Percentiles rank a stretch among this genome's conserved stretches.
Conservation (phyloP, 2,888 invertebrate genomes). For the Pediacus dermestoides region DNA sequence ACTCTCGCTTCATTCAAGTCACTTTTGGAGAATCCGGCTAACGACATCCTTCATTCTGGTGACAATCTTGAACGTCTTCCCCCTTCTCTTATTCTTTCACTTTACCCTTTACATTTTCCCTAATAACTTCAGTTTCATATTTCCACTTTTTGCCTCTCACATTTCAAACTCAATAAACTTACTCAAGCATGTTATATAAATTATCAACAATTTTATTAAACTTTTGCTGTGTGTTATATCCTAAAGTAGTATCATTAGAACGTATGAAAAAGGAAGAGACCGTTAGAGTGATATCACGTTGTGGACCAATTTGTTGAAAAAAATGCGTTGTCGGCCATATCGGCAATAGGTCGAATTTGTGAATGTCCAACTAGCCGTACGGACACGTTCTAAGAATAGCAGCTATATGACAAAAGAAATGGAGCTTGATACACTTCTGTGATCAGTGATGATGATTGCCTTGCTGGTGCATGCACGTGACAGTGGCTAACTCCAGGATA, state of each 20-base stretch:
- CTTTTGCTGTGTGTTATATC: no score
- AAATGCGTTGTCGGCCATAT: no score
- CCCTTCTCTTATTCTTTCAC: slow-evolving; percentile 23
- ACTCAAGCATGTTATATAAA: no score
- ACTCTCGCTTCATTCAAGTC: slow-evolving; percentile 10
- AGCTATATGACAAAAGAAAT: slow-evolving; percentile 9
- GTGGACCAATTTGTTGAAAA: no score
- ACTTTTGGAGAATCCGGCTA: slow-evolving; percentile 14
- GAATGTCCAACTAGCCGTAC: slow-evolving; percentile 11
- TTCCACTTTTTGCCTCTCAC: slow-evolving; percentile 7
- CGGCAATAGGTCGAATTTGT: slow-evolving; percentile 7
- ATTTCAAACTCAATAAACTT: slow-evolving; percentile 5
- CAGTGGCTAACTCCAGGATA: slow-evolving; percentile 18
- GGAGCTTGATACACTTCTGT: slow-evolving; percentile 7
- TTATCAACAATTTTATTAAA: no score
- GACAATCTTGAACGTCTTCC: slow-evolving; percentile 24
- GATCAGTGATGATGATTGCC: slow-evolving; percentile 14
- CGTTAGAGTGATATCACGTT: no score
- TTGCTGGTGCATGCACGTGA: slow-evolving; percentile 15
- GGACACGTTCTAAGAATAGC: slow-evolving; percentile 10
- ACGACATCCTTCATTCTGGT: slow-evolving; percentile 25
- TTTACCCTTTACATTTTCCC: slow-evolving; percentile 18
- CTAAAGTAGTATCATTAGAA: no score
- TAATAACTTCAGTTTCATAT: slow-evolving; percentile 11
- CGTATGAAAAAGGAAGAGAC: no score